A percentile compares a stretch with the other conserved stretches of the same genome.
Conservation (phyloP, 2,888 invertebrate genomes). For the Agrotis clavis region DNA sequence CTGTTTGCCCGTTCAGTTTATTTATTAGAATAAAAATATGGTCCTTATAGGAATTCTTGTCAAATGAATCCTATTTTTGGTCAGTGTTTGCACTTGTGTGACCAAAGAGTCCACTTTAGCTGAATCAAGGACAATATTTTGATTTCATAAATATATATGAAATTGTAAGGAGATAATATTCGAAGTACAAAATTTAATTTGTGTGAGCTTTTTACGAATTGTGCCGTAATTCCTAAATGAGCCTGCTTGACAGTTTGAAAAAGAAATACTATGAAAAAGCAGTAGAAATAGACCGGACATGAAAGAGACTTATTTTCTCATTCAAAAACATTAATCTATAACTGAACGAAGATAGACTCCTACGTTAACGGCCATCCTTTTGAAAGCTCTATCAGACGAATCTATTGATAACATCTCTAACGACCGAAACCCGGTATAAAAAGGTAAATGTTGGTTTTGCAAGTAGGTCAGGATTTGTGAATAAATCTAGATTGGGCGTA, state of each 20-base stretch:
- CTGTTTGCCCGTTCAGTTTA: no score
- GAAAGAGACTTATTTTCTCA: slow-evolving; percentile 11
- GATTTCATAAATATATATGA: no score
- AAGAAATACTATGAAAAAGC: background rate
- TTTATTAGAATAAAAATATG: no score
- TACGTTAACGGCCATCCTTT: slow-evolving; percentile 31
- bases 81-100: no score
- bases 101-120: no score
- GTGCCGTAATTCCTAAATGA: no score
- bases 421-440: slow-evolving; percentile 64
- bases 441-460: slow-evolving; percentile 74
- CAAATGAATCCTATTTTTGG: no score
- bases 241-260: background rate
- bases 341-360: slow-evolving; percentile 12
- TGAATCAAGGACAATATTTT: no score
- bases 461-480: slow-evolving; percentile 80
- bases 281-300: background rate
- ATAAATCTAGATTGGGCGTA: slow-evolving; percentile 81
- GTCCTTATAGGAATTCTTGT: no score
- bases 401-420: slow-evolving; percentile 64
- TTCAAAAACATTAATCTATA: slow-evolving; percentile 24
- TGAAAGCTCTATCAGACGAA: slow-evolving; percentile 45
- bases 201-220: no score
- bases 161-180: no score
- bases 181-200: no score